Conservation (phyloP, 2,113 vertebrate species). For the Furnarius figulus region DNA sequence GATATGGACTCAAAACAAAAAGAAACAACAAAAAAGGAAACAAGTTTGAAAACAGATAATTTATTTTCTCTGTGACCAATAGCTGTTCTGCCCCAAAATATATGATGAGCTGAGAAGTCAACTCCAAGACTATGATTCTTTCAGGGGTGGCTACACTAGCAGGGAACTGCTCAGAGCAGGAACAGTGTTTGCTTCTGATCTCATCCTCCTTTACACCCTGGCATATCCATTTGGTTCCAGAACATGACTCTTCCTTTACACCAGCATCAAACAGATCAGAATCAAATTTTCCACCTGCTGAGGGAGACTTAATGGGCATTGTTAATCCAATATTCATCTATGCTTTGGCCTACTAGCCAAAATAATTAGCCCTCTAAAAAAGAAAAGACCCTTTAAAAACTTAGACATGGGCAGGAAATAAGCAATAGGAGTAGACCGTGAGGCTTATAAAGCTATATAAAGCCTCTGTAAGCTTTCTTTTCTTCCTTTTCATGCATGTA, state of each 20-base stretch:
- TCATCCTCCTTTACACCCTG: neutral
- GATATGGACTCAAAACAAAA: neutral
- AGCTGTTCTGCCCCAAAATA: neutral
- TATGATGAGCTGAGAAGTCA: neutral
- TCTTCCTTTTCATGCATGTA: neutral
- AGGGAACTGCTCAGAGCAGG: neutral
- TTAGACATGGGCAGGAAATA: constrained; percentile 8
- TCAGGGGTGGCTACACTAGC: neutral
- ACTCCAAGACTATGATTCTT: neutral
- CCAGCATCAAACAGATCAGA: neutral
- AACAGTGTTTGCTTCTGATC: neutral
- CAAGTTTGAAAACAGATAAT: neutral
- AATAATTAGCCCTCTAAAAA: constrained; percentile 7
- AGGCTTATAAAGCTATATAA: neutral
- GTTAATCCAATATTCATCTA: constrained; percentile 26
- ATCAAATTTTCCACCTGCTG: constrained; percentile 24
- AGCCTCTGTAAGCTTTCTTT: neutral
- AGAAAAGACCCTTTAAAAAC: constrained; percentile 22
- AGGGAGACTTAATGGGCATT: neutral
- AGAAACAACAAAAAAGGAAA: neutral
- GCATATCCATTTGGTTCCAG: neutral
- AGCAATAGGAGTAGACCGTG: neutral
- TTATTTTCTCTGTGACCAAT: neutral
- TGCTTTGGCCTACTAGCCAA: neutral
- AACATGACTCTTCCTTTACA: neutral